A percentile compares a stretch with the other conserved stretches of the same genome.
These are phyloP conservation scores for Cyanoramphus novaezelandiae DNA, from an alignment of 2,113 vertebrate species.

Conservation along the genomic window DNA sequence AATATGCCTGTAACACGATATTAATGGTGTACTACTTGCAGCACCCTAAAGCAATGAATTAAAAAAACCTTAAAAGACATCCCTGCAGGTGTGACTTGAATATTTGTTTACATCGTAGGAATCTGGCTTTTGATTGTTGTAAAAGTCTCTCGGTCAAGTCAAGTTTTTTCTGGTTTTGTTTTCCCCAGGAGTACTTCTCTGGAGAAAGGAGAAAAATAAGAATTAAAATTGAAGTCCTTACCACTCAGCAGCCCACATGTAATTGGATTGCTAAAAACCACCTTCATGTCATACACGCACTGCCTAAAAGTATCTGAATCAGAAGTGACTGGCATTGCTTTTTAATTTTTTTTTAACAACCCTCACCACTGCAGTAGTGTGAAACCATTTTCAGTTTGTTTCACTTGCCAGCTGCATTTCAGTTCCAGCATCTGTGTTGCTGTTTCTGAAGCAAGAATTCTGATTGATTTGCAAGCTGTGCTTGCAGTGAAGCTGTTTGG, in stretches of 20 bases:
- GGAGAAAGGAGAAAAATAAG: neutral
- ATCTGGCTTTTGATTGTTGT: neutral
- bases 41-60: neutral
- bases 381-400: neutral
- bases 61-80: neutral
- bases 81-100: neutral
- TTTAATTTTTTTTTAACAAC: neutral
- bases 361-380: neutral
- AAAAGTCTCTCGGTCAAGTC: neutral
- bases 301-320: neutral
- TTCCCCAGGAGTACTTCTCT: neutral
- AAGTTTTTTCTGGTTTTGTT: neutral
- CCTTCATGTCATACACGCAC: neutral
- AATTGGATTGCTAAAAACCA: neutral
- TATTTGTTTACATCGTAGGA: neutral
- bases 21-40: neutral
- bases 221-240: neutral
- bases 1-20: neutral
- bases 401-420: neutral
- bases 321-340: neutral
- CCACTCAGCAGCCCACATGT: neutral
- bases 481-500: neutral
- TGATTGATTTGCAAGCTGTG: neutral
- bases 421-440: neutral
- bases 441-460: neutral